phyloP scores from a whole-genome alignment of 2,113 vertebrate genomes.

The Phylloscopus trochilus region DNA sequence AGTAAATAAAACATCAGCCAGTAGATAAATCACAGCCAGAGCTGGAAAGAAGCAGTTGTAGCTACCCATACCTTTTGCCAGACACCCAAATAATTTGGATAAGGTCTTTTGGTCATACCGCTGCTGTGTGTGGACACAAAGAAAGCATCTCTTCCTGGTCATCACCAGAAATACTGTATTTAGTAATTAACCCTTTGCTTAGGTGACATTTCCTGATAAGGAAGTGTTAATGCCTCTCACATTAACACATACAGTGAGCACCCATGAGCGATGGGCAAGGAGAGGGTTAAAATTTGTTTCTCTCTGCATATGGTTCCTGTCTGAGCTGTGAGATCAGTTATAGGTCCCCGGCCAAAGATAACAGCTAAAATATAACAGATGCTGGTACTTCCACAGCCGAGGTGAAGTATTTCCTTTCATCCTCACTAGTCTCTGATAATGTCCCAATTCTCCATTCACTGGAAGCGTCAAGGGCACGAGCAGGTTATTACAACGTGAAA shows the following conservation, averaged over 20 bases:
- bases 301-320: constrained; percentile 58
- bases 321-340: constrained; percentile 57
- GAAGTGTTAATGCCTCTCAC: constrained; percentile 21
- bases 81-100: neutral
- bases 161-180: neutral
- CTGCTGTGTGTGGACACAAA: neutral
- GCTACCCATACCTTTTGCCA: neutral
- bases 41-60: neutral
- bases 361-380: constrained; percentile 66
- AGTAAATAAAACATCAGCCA: neutral
- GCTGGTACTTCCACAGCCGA: constrained; percentile 44
- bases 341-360: constrained; percentile 64
- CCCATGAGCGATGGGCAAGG: neutral
- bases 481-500: constrained; percentile 43
- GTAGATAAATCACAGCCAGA: neutral
- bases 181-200: neutral
- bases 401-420: constrained; percentile 70
- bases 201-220: neutral
- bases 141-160: neutral
- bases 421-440: constrained; percentile 43
- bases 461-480: constrained; percentile 52
- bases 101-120: neutral
- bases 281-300: constrained; percentile 54
- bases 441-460: constrained; percentile 49
- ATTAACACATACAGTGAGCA: constrained; percentile 8